Base-by-base conservation (phyloP, 2,113 vertebrate species). In the Lonchura striata region DNA sequence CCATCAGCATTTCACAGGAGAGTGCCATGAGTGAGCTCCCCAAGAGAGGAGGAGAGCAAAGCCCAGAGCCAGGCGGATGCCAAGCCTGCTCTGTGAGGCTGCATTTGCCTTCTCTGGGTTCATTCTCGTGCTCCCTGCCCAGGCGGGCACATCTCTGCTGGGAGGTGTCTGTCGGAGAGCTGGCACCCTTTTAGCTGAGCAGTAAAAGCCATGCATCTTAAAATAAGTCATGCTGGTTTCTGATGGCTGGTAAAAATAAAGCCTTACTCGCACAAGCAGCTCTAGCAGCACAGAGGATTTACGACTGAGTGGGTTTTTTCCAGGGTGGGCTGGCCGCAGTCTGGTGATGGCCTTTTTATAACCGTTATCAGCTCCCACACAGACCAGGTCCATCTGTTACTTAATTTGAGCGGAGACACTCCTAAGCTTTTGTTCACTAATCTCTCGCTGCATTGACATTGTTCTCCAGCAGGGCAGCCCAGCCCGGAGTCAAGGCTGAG, bases 171-270 rank as follows among this genome's bases (percentile, higher is more conserved):
- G 0, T 61, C 22, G n/a, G 53, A n/a, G 76, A 75, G 39, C 24
- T 88, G 86, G 72, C 68, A 56, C 82, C 80, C 83, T 89, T 72
- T 37, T 31, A 41, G 68, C 70, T 7, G 64, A 88, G 95, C 28
- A 18, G 77, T 7, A 59, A 69, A 46, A 78, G 91, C 22, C 90
- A 7, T 13, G 50, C 74, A 56, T 56, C 77, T 88, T 87, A 89
- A 80, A 88, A 91, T 86, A 77, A 94, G 66, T 35, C 68, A 8
- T 31, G 42, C 82, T 88, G 90, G 28, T 82, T 53, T 59, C 25
- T 77, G 79, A 79, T 76, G 76, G 86, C 92, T 94, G 96, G 78
- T 96, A 94, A 96, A 97, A 97, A 93, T 92, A 91, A 96, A 96
- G 90, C 71, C 49, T 82, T 79, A 46, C 86, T 49, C 66, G 31